These are phyloP conservation scores for Nibea albiflora DNA, from an alignment of 2,113 vertebrate species.

Conservation along the genomic window DNA sequence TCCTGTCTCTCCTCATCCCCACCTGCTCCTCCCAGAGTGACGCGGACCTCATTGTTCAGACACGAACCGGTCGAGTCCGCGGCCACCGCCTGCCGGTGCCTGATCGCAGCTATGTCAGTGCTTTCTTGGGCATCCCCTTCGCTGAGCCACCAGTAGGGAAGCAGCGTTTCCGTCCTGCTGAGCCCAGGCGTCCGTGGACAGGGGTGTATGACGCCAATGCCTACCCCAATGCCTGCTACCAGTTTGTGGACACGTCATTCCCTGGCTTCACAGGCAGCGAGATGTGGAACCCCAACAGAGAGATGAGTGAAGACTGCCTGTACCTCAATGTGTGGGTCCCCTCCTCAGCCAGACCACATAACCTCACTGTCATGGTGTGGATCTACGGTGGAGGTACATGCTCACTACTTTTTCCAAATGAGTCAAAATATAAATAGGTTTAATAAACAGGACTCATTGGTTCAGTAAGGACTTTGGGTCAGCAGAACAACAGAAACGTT, in stretches of 20 bases:
- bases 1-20: slow-evolving; percentile 63
- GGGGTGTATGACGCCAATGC: slow-evolving; percentile 81
- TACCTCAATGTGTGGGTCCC: slow-evolving; percentile 94
- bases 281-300: slow-evolving; percentile 96
- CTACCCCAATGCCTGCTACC: slow-evolving; percentile 89
- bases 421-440: slow-evolving; percentile 6
- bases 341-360: slow-evolving; percentile 80
- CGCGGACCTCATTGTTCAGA: slow-evolving; percentile 82
- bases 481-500: neutral
- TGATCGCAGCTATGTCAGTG: slow-evolving; percentile 80
- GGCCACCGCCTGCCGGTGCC: slow-evolving; percentile 82
- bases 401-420: neutral
- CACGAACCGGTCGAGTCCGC: slow-evolving; percentile 82
- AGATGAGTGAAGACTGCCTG: slow-evolving; percentile 93
- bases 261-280: slow-evolving; percentile 90
- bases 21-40: slow-evolving; percentile 77
- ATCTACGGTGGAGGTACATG: slow-evolving; percentile 90
- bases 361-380: slow-evolving; percentile 91
- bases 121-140: slow-evolving; percentile 92
- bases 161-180: slow-evolving; percentile 87
- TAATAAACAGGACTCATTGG: slow-evolving; percentile 7
- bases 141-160: slow-evolving; percentile 88
- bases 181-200: slow-evolving; percentile 85
- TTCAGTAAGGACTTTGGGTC: neutral
- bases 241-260: slow-evolving; percentile 88